A percentile compares a stretch with the other conserved stretches of the same genome.
phyloP scores from a whole-genome alignment of 2,888 invertebrate species.

The Pachycephus smyrnensis region DNA sequence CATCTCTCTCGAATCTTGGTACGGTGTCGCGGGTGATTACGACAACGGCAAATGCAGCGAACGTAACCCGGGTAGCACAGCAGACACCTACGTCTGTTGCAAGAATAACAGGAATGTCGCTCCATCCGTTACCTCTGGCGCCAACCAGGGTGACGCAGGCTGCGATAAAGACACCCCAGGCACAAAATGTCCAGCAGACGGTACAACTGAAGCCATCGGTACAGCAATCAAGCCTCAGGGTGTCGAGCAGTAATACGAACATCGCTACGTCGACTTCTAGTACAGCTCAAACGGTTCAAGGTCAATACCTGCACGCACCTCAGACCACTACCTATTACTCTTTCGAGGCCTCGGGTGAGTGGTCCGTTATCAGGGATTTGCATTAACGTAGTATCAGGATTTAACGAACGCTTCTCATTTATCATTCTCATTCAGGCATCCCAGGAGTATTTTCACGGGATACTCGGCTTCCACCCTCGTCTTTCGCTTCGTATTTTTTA shows the following conservation, averaged over 20 bases:
- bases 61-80: constrained; percentile 52
- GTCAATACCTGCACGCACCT: constrained; percentile 56
- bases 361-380: constrained; percentile 2
- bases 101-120: constrained; percentile 60
- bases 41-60: constrained; percentile 54
- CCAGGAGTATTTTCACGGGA: neutral
- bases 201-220: constrained; percentile 56
- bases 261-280: constrained; percentile 35
- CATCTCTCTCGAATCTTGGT: constrained; percentile 56
- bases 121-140: constrained; percentile 58
- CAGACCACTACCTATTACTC: constrained; percentile 60
- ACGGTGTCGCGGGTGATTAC: constrained; percentile 59
- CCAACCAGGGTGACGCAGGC: constrained; percentile 53
- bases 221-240: constrained; percentile 29
- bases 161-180: constrained; percentile 38
- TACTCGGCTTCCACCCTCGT: neutral
- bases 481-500: neutral
- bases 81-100: constrained; percentile 57
- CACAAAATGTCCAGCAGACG: constrained; percentile 37
- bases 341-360: constrained; percentile 56
- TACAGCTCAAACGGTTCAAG: constrained; percentile 50
- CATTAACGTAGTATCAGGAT: neutral
- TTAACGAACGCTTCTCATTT: neutral
- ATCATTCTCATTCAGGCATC: neutral
- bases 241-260: constrained; percentile 29